Percentiles rank a stretch among this genome's conserved stretches.
Evolutionary conservation across 2,888 invertebrate species (phyloP).

Genomic region (Aporophyla nigra): DNA sequence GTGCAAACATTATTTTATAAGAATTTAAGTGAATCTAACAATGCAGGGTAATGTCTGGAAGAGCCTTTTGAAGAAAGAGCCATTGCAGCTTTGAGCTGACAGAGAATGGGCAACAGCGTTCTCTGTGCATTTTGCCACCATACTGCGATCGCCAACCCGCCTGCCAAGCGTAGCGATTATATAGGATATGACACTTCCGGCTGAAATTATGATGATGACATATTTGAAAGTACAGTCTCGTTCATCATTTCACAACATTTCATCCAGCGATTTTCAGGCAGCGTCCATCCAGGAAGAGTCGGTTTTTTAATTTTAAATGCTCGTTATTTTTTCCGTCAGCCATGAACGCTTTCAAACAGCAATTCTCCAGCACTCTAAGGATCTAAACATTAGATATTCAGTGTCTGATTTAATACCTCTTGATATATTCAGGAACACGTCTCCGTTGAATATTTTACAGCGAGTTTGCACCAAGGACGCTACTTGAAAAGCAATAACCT

Average conservation of each 20-base stretch:
- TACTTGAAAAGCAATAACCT: conserved; percentile 30
- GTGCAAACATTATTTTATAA: too few relatives aligned
- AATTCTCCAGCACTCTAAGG: conserved; percentile 31
- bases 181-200: too few relatives aligned
- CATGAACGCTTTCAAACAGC: neutral
- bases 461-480: conserved; percentile 35
- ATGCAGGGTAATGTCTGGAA: too few relatives aligned
- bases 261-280: neutral
- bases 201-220: too few relatives aligned
- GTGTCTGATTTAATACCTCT: conserved; percentile 27
- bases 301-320: neutral
- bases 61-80: too few relatives aligned
- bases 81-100: too few relatives aligned
- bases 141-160: too few relatives aligned
- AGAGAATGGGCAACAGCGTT: too few relatives aligned
- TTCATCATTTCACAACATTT: neutral
- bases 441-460: conserved; percentile 41
- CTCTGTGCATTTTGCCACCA: too few relatives aligned
- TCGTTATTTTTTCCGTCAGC: neutral
- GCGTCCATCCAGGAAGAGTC: neutral
- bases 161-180: too few relatives aligned
- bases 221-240: too few relatives aligned
- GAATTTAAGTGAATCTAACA: too few relatives aligned
- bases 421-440: conserved; percentile 47
- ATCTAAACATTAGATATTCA: conserved; percentile 37